Conservation (phyloP, 2,113 vertebrate genomes). For the Talpa occidentalis region DNA sequence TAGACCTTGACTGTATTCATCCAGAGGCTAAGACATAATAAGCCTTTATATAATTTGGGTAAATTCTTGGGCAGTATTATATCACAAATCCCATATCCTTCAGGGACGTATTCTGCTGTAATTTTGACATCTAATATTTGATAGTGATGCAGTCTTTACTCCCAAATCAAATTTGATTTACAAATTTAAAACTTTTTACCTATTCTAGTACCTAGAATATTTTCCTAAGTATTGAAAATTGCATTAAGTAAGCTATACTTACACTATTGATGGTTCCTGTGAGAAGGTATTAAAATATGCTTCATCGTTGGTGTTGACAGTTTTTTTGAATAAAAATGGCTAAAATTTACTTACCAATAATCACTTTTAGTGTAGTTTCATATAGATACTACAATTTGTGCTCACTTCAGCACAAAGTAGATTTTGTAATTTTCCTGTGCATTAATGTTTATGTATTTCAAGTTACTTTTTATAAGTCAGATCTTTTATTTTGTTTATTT, state of each 20-base stretch:
- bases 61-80: conserved; percentile 64
- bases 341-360: background rate
- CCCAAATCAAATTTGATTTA: background rate
- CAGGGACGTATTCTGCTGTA: background rate
- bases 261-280: background rate
- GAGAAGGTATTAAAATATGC: background rate
- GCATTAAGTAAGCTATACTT: background rate
- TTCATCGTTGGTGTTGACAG: background rate
- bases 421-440: background rate
- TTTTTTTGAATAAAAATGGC: background rate
- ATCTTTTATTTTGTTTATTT: too few species aligned
- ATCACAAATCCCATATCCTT: conserved; percentile 57
- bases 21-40: conserved; percentile 53
- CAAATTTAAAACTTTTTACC: background rate
- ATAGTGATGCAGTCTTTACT: background rate
- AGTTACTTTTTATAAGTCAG: background rate
- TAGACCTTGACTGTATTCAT: conserved; percentile 68
- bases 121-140: conserved; percentile 37
- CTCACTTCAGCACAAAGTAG: too few species aligned
- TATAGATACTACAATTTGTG: background rate
- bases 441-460: background rate
- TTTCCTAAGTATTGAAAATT: background rate
- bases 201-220: background rate
- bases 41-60: conserved; percentile 51
- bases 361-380: background rate